A percentile compares a stretch with the other conserved stretches of the same genome.
Conservation (phyloP, 1,140 invertebrate genomes). For the Drosophila sulfurigaster region DNA sequence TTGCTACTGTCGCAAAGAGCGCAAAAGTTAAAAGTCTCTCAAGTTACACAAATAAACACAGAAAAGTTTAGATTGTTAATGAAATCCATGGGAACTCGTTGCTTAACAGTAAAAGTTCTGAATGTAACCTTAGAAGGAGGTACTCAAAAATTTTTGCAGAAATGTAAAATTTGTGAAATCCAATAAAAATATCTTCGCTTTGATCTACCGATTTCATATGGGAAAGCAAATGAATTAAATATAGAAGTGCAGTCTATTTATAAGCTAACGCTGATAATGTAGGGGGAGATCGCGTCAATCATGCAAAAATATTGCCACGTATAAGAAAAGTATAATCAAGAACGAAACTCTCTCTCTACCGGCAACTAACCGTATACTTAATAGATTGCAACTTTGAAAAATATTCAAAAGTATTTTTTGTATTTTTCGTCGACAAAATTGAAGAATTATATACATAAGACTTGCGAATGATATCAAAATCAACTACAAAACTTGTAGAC, state of each 20-base stretch:
- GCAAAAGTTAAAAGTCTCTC: constrained; percentile 28
- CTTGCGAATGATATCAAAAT: too few relatives aligned
- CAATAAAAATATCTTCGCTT: not conserved
- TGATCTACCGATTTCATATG: not conserved
- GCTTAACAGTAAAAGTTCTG: constrained; percentile 48
- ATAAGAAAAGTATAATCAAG: not conserved
- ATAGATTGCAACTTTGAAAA: too few relatives aligned
- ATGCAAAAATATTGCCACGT: constrained; percentile 23
- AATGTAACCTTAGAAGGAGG: constrained; percentile 53
- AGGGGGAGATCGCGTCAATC: not conserved
- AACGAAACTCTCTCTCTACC: too few relatives aligned
- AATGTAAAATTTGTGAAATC: not conserved
- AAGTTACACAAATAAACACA: constrained; percentile 25
- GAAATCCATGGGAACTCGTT: constrained; percentile 38
- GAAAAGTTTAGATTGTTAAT: constrained; percentile 4
- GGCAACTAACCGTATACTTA: too few relatives aligned
- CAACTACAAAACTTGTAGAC: too few relatives aligned
- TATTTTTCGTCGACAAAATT: too few relatives aligned
- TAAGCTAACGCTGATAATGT: constrained; percentile 24
- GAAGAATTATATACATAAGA: too few relatives aligned
- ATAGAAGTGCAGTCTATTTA: constrained; percentile 6
- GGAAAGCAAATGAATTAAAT: not conserved
- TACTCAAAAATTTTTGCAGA: not conserved
- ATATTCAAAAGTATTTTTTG: too few relatives aligned
- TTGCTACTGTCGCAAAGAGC: not conserved